Evolutionary conservation across 2,888 invertebrate species (phyloP), one percentile per base, ranked within the genome.

Genomic region (Ariolimax columbianus): DNA sequence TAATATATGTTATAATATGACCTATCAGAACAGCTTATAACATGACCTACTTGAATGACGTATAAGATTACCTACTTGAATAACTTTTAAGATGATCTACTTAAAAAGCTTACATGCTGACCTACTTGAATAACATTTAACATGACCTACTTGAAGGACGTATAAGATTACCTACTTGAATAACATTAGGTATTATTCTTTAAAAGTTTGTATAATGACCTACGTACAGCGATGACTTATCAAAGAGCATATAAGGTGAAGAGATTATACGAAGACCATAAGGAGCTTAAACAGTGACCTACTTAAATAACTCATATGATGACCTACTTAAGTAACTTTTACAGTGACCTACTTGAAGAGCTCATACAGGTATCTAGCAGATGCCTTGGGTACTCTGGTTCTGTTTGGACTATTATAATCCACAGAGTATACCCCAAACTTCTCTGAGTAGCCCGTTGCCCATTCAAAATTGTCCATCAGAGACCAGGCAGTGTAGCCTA

Each of bases 391-490:
- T 82, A 96, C 96, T 87, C 97, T 94, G 77, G 96, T 95, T 91
- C 96, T 95, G 88, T 96, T 95, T 19, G 96, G 96, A 91, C 96
- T 96, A 78, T 94, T 94, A 93, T 96, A 96, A 94, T 97, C 96
- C 66, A 97, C 96, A 92, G 96, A 95, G 91, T 96, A 96, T 81
- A 97, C 94, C 88, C 97, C 97, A 94, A 97, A 97, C 77, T 90
- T 89, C 77, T 92, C 96, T 96, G 96, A 95, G 92, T 95, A 97
- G 51, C 97, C 97, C 73, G 95, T 95, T 86, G 95, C 95, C 97
- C 97, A 97, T 93, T 97, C 97, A 93, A 96, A 97, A 92, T 97
- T 97, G 91, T 97, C 97, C 94, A 97, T 95, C n/a, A 97, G 94
- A 89, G 96, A 96, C 97, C 97, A 97, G 83, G 96, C 95, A 0